Base-by-base conservation (phyloP, 2,888 invertebrate species). In the Scaptomyza reducta region DNA sequence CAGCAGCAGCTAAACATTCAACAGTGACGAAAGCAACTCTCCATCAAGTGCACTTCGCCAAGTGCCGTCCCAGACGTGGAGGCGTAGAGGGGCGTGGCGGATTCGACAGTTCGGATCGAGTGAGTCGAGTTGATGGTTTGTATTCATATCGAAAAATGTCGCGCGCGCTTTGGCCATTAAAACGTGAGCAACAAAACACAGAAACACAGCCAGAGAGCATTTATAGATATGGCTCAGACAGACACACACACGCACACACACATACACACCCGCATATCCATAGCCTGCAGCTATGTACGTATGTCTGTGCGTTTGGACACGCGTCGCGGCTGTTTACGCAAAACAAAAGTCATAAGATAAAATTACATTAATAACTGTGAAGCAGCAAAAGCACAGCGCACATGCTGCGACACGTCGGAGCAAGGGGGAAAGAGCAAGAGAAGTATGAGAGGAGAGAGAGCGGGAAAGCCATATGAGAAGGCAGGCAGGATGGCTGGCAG, bases 261-360 rank as follows among this genome's bases (percentile, higher is more conserved):
- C 7, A 22, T 31, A 45, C 31, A 49, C 40, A 44, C 69, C 58
- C 46, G 40, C 35, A 38, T 38, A 49, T 45, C 47, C 14, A 54
- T 45, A 38, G 73, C 60, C 51, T 45, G 40, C 13, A 60, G 70
- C 62, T 54, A 13, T 38, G 14, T 14, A 14, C 14, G 9, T 38
- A 14, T 38, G 4, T 22, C 0, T 22, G 22, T 22, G 5, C 22
- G 22, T 47, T 38, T 47, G 76, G 71, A 70, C 78, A 84, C 87
- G 79, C 79, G 75, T 75, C 55, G 63, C 38, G 51, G 58, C 69
- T 76, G 83, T 85, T 82, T 79, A 76, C 70, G 83, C 70, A 71
- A 74, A 75, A 83, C 87, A 85, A 87, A 88, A 85, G 86, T 74
- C 71, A 87, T 67, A 56, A 88, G 82, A 88, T 87, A 88, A 85